A percentile compares a stretch with the other conserved stretches of the same genome.
Evolutionary conservation across 35 echinoderm and acorn worm species (phyloP).

Genomic region (Heliocidaris tuberculata): DNA sequence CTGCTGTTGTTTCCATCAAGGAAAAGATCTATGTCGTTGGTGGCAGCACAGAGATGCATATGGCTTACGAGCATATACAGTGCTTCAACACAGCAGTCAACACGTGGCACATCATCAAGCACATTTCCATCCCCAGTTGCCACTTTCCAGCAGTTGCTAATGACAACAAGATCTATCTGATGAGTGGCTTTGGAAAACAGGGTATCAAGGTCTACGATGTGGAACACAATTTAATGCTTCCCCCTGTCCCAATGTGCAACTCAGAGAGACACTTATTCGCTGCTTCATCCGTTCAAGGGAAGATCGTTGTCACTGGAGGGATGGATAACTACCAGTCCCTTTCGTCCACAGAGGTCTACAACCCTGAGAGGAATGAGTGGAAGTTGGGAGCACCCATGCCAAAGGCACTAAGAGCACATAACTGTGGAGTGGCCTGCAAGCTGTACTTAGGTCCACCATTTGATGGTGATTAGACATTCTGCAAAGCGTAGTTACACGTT

Average conservation of each 20-base stretch:
- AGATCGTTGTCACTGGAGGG: slow-evolving; percentile 64
- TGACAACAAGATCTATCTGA: slow-evolving; percentile 63
- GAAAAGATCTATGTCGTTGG: slow-evolving; percentile 67
- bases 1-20: slow-evolving; percentile 66
- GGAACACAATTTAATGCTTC: slow-evolving; percentile 37
- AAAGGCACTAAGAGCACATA: slow-evolving; percentile 57
- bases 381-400: slow-evolving; percentile 53
- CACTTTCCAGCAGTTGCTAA: slow-evolving; percentile 60
- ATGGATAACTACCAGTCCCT: slow-evolving; percentile 66
- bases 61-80: slow-evolving; percentile 61
- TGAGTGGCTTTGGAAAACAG: slow-evolving; percentile 57
- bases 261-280: slow-evolving; percentile 74
- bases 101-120: slow-evolving; percentile 58
- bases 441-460: slow-evolving; percentile 80
- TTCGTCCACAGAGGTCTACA: slow-evolving; percentile 45
- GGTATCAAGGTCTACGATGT: slow-evolving; percentile 79
- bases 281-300: slow-evolving; percentile 45
- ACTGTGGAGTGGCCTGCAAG: slow-evolving; percentile 57
- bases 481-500: no score
- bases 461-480: not conserved
- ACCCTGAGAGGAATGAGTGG: slow-evolving; percentile 59
- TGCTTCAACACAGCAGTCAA: slow-evolving; percentile 52
- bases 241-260: slow-evolving; percentile 59
- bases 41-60: slow-evolving; percentile 39
- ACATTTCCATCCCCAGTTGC: slow-evolving; percentile 48